These are phyloP conservation scores for Lasioglossum baleicum DNA, from an alignment of 1,140 invertebrate genomes.

Conservation along the genomic window DNA sequence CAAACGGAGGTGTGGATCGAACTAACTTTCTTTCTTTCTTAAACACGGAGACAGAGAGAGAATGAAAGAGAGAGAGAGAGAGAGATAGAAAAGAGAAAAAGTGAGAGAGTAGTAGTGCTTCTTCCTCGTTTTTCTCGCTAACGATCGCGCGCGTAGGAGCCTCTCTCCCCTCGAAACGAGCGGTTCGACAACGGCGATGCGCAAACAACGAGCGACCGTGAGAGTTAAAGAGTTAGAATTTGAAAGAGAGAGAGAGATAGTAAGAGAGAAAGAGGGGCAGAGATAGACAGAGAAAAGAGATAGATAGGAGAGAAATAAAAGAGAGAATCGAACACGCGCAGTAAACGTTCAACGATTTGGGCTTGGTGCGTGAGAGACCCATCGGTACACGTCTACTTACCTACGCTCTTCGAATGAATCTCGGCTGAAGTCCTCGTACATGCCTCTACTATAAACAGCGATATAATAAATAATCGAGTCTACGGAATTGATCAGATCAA, in stretches of 20 bases:
- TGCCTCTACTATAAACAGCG: slow-evolving; percentile 81
- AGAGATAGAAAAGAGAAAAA: not conserved
- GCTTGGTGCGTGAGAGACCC: slow-evolving; percentile 55
- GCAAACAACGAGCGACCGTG: no score
- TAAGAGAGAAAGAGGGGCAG: no score
- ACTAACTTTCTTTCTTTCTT: slow-evolving; percentile 19
- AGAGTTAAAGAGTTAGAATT: no score
- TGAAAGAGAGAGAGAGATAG: no score
- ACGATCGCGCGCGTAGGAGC: slow-evolving; percentile 10
- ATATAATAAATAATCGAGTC: slow-evolving; percentile 78
- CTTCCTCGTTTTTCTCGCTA: slow-evolving; percentile 63
- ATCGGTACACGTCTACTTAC: slow-evolving; percentile 79
- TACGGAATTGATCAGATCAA: slow-evolving; percentile 63
- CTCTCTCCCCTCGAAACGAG: no score
- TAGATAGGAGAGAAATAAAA: slow-evolving; percentile 2
- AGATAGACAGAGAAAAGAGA: slow-evolving; percentile 48
- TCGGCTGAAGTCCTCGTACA: slow-evolving; percentile 92
- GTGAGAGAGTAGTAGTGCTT: slow-evolving; percentile 36
- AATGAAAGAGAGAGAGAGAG: not conserved
- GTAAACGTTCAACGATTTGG: slow-evolving; percentile 61
- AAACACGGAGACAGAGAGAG: not conserved
- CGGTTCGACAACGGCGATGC: no score
- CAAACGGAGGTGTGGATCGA: no score
- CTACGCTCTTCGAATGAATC: slow-evolving; percentile 92
- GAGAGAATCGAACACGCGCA: slow-evolving; percentile 28